Evolutionary conservation across 1,140 invertebrate species (phyloP).

Genomic region (Bombus affinis): DNA sequence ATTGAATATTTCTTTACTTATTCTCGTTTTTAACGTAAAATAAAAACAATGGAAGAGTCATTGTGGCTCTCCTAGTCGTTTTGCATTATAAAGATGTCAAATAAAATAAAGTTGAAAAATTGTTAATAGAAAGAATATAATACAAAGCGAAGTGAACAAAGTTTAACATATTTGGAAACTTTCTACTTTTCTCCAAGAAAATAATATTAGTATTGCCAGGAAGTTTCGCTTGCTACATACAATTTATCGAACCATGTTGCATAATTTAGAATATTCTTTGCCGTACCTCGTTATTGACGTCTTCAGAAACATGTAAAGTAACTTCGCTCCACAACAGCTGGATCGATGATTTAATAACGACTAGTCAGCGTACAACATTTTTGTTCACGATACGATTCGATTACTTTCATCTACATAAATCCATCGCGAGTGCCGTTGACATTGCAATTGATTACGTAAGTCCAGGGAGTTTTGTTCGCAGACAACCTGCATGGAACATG

Average conservation of each 20-base stretch:
- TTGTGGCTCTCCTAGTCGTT: background rate
- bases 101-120: background rate
- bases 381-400: background rate
- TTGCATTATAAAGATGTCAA: background rate
- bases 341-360: background rate
- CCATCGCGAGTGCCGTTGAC: conserved; percentile 8
- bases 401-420: background rate
- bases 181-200: background rate
- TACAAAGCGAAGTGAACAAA: background rate
- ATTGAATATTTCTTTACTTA: background rate
- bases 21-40: background rate
- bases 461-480: conserved; percentile 5
- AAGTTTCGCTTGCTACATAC: background rate
- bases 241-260: background rate
- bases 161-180: background rate
- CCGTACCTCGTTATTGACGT: background rate
- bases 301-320: no score
- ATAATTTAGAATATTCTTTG: background rate
- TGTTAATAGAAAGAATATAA: no score
- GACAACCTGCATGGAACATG: background rate
- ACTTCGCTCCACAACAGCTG: background rate
- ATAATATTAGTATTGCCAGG: background rate
- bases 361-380: background rate
- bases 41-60: background rate
- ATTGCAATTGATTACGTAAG: conserved; percentile 33